Base-by-base conservation (phyloP, 2,888 invertebrate species). In the Acanthosoma haemorrhoidale region DNA sequence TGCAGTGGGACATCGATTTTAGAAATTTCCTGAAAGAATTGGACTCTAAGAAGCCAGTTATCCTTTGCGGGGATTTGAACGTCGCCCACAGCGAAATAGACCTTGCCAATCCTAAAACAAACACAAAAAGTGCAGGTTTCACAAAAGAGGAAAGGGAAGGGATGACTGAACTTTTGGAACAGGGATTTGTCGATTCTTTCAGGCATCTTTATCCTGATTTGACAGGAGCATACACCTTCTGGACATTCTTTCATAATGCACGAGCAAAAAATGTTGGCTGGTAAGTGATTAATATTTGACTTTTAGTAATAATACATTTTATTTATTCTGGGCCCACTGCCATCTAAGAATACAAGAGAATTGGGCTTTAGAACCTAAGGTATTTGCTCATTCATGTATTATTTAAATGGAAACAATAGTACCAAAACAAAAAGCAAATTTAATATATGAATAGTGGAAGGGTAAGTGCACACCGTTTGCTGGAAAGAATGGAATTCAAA, bases 61-160 rank as follows among this genome's bases (percentile, higher is more conserved):
- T 99, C 70, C 85, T 97, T 76, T 92, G 92, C 78, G 99, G 99
- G 0, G 99, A 99, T 80, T 88, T 99, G 87, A 99, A 99, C 81
- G 98, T 99, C 8, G 91, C 98, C 18, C 98, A 99, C 80, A 82
- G 87, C 74, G 95, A 95, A 84, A 96, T 97, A 78, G 96, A 99
- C 84, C 83, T 99, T 78, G 87, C 90, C 3, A 97, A 98, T 82
- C 98, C 99, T 1, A 95, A 95, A 80, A 85, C 88, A 0, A 99
- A 99, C 79, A 89, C 86, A 73, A 92, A 89, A 79, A 94, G 89
- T 79, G 96, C 99, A 31, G 99, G 99, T 3, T 99, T 98, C 79
- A 98, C 98, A 0, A 85, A 87, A 72, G 93, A 97, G 79, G 99
- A 99, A 81, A 85, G 99, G 34, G 89, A 92, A 9, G 94, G 91